Conservation (phyloP, 2,113 vertebrate species). For the Grus americana region DNA sequence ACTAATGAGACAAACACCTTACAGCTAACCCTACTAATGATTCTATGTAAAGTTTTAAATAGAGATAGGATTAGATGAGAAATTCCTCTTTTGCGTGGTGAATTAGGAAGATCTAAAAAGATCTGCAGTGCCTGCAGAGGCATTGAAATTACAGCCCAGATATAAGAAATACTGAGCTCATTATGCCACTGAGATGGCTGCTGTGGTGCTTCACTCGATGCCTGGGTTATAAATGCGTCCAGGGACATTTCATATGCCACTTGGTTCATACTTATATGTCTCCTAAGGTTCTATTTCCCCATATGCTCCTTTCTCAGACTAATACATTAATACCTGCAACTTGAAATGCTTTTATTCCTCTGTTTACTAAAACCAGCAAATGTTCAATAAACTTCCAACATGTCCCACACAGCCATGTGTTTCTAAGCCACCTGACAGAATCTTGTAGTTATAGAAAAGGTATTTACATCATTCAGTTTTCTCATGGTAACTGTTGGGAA, state of each 20-base stretch:
- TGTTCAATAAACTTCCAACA: neutral
- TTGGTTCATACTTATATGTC: neutral
- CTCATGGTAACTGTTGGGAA: neutral
- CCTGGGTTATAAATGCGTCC: neutral
- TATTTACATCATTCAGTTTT: neutral
- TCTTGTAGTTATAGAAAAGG: neutral
- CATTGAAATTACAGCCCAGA: neutral
- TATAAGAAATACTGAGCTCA: neutral
- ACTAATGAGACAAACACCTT: conserved; percentile 39
- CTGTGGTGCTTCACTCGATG: neutral
- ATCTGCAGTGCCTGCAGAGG: neutral
- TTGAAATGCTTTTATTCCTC: neutral
- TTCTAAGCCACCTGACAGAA: neutral
- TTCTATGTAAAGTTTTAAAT: conserved; percentile 8
- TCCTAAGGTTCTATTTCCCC: neutral
- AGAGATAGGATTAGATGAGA: conserved; percentile 13
- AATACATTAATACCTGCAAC: neutral
- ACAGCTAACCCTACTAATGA: conserved; percentile 7
- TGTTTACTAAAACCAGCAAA: neutral
- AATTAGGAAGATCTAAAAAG: conserved; percentile 20
- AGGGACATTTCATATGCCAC: neutral
- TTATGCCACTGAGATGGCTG: neutral
- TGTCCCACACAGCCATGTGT: neutral
- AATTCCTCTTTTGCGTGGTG: neutral
- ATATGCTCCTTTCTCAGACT: neutral